Evolutionary conservation across 2,113 vertebrate genomes (phyloP).

Genomic region (Oceanites oceanicus): DNA sequence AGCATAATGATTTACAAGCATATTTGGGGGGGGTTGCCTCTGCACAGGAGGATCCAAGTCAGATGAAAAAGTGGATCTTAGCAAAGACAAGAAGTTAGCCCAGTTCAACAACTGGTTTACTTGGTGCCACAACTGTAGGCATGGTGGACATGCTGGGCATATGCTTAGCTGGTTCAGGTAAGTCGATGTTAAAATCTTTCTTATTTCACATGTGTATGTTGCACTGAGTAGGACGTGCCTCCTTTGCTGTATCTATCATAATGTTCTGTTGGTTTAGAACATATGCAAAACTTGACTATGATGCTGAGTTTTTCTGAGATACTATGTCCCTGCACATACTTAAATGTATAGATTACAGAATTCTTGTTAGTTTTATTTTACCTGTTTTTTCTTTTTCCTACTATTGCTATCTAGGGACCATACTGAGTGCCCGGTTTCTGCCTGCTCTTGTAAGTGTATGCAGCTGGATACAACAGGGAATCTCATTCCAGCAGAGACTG

Average conservation of each 20-base stretch:
- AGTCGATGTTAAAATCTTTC: neutral
- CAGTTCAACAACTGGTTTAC: constrained; percentile 99
- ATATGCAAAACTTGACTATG: neutral
- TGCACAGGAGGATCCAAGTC: constrained; percentile 87
- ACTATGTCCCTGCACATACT: neutral
- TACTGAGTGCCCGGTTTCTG: constrained; percentile 94
- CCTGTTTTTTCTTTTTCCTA: neutral
- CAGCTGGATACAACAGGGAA: constrained; percentile 98
- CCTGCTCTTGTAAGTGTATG: constrained; percentile 98
- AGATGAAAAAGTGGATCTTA: constrained; percentile 94
- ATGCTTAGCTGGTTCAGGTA: constrained; percentile 99
- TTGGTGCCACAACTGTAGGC: constrained; percentile 98
- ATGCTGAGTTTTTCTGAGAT: neutral
- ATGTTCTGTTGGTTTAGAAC: neutral
- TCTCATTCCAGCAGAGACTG: constrained; percentile 91
- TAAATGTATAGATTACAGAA: neutral
- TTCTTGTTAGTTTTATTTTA: neutral
- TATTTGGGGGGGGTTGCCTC: constrained; percentile 25
- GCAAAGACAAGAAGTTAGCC: constrained; percentile 96
- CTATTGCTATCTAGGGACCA: constrained; percentile 82
- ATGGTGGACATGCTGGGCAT: constrained; percentile 95
- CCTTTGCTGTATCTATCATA: neutral
- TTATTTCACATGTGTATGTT: neutral
- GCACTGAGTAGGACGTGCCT: neutral
- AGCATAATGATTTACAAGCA: neutral